These are phyloP conservation scores for Lutraria lutraria DNA, from an alignment of 2,888 invertebrate species.

Conservation along the genomic window DNA sequence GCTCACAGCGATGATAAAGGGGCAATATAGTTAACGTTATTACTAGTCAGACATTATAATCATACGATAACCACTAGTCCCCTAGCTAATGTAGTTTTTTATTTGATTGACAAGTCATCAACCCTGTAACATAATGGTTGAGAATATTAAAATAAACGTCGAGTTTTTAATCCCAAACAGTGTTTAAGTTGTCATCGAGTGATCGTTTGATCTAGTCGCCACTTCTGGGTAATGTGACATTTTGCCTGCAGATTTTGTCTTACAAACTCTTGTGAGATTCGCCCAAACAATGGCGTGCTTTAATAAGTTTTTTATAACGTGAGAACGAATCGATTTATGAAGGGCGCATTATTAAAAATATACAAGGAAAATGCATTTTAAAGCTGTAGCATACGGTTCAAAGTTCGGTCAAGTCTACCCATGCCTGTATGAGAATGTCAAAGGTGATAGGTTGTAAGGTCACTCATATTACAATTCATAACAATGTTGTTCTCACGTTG, in stretches of 20 bases:
- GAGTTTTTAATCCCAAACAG: background rate
- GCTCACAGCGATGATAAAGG: too few relatives aligned
- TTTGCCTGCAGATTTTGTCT: background rate
- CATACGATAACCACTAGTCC: background rate
- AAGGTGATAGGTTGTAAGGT: constrained; percentile 64
- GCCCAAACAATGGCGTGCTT: constrained; percentile 22
- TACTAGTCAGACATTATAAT: background rate
- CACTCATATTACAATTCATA: constrained; percentile 70
- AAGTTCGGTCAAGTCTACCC: constrained; percentile 68
- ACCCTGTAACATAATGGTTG: background rate
- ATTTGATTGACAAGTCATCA: background rate
- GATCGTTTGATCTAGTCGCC: background rate
- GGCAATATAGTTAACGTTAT: background rate
- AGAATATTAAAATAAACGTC: background rate
- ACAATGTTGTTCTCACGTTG: constrained; percentile 66
- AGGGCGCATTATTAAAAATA: constrained; percentile 49
- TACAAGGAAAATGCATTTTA: constrained; percentile 51
- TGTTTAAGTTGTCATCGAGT: background rate
- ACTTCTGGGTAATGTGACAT: constrained; percentile 10
- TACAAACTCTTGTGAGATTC: background rate
- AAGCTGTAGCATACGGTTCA: constrained; percentile 53
- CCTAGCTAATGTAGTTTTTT: background rate
- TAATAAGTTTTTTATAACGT: constrained; percentile 51
- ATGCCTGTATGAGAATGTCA: constrained; percentile 62
- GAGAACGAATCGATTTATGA: constrained; percentile 45